Evolutionary conservation across 2,888 invertebrate species (phyloP).

Genomic region (Schizotus pectinicornis): DNA sequence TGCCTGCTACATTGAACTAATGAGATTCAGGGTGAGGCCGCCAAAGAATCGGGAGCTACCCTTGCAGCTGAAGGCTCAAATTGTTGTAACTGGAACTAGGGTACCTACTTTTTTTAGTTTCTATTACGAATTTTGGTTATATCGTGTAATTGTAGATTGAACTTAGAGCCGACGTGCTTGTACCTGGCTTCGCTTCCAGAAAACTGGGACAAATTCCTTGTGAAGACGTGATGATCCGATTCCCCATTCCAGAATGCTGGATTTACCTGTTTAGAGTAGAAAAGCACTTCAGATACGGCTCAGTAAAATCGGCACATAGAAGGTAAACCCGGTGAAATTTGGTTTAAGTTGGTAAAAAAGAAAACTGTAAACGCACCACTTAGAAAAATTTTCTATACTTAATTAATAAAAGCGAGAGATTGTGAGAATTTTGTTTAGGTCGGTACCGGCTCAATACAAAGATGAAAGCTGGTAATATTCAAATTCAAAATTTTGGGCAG

Average conservation of each 20-base stretch:
- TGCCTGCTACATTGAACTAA: constrained; percentile 95
- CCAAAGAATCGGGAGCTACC: constrained; percentile 97
- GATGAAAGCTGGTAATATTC: too few relatives aligned
- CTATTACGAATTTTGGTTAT: constrained; percentile 3
- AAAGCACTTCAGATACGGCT: constrained; percentile 96
- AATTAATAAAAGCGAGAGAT: too few relatives aligned
- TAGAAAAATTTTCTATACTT: too few relatives aligned
- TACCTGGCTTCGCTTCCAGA: constrained; percentile 95
- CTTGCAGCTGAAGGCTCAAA: constrained; percentile 88
- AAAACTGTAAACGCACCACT: too few relatives aligned
- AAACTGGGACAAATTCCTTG: constrained; percentile 96
- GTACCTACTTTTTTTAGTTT: constrained; percentile 57
- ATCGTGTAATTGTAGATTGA: constrained; percentile 71
- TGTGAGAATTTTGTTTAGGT: too few relatives aligned
- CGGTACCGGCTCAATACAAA: too few relatives aligned
- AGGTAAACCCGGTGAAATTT: constrained; percentile 52
- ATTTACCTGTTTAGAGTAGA: constrained; percentile 98
- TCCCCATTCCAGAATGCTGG: constrained; percentile 99
- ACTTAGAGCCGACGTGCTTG: constrained; percentile 91
- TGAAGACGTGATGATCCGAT: constrained; percentile 94
- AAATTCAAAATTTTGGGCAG: too few relatives aligned
- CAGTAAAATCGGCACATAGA: constrained; percentile 92
- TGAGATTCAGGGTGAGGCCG: constrained; percentile 94
- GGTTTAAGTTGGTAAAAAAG: too few relatives aligned
- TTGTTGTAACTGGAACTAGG: constrained; percentile 86